phyloP scores from a whole-genome alignment of 2,888 invertebrate species.

The Tachina lurida region DNA sequence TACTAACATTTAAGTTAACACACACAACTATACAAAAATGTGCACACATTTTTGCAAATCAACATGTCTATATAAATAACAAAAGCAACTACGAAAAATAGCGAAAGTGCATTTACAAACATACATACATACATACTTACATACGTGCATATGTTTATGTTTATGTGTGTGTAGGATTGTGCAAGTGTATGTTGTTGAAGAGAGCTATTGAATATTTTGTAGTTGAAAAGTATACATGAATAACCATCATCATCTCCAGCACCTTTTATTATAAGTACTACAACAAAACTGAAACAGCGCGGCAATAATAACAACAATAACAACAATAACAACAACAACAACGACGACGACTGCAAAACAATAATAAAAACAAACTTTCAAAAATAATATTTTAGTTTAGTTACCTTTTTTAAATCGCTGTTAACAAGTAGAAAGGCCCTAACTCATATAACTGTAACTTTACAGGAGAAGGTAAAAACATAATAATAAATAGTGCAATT shows the following conservation, averaged over 20 bases:
- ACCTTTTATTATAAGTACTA: conserved; percentile 54
- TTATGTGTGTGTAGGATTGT: conserved; percentile 1
- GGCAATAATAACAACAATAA: conserved; percentile 6
- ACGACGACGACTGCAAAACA: not conserved
- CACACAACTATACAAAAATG: not conserved
- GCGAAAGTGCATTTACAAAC: not conserved
- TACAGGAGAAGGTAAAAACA: too few species aligned
- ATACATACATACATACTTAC: not conserved
- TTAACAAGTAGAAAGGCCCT: too few species aligned
- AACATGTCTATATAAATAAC: conserved; percentile 31
- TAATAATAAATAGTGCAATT: too few species aligned
- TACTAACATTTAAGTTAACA: not conserved
- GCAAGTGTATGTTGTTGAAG: not conserved
- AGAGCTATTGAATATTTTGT: conserved; percentile 55
- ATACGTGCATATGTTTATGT: not conserved
- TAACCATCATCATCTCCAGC: conserved; percentile 61
- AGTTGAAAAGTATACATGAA: conserved; percentile 57
- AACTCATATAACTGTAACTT: too few species aligned
- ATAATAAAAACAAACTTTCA: conserved; percentile 18
- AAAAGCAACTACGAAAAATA: conserved; percentile 8
- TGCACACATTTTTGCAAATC: not conserved
- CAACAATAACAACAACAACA: conserved; percentile 10
- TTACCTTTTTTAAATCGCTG: not conserved
- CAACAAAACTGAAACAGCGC: conserved; percentile 13
- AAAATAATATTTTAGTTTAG: conserved; percentile 26